Percentiles rank a stretch among this genome's conserved stretches.
Conservation (phyloP, 2,797 vertebrate genomes). For the Smutsia temminckii region DNA sequence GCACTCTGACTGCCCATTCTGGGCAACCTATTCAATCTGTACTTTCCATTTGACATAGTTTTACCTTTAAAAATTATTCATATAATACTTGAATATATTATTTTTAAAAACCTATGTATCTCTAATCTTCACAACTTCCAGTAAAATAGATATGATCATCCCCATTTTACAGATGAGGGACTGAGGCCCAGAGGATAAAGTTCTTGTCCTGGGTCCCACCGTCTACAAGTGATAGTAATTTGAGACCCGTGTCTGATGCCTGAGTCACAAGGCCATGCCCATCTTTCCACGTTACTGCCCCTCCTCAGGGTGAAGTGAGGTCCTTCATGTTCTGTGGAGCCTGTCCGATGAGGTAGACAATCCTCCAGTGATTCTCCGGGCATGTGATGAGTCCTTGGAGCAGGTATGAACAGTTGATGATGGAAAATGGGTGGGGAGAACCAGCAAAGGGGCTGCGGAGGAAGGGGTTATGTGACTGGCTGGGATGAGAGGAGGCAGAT, state of each 20-base stretch:
- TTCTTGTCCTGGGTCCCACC: background rate
- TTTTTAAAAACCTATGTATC: background rate
- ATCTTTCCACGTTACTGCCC: background rate
- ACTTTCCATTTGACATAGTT: background rate
- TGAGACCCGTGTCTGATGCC: background rate
- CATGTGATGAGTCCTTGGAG: background rate
- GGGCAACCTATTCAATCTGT: background rate
- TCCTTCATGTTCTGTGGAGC: background rate
- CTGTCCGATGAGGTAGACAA: background rate
- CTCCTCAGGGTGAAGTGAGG: background rate
- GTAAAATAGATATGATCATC: background rate
- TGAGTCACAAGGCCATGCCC: background rate
- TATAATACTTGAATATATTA: background rate
- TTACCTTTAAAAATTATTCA: background rate
- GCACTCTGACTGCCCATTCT: background rate
- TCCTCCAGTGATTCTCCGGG: accelerated
- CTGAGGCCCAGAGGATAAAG: background rate
- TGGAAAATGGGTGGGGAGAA: background rate
- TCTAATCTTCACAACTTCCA: background rate
- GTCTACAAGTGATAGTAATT: too few relatives aligned
- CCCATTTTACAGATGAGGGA: background rate
- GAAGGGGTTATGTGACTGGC: background rate
- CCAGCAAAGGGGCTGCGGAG: background rate
- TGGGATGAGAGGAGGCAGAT: background rate
- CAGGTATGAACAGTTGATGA: accelerated